Conservation (phyloP, 2,797 vertebrate genomes). For the Peromyscus melanophrys region DNA sequence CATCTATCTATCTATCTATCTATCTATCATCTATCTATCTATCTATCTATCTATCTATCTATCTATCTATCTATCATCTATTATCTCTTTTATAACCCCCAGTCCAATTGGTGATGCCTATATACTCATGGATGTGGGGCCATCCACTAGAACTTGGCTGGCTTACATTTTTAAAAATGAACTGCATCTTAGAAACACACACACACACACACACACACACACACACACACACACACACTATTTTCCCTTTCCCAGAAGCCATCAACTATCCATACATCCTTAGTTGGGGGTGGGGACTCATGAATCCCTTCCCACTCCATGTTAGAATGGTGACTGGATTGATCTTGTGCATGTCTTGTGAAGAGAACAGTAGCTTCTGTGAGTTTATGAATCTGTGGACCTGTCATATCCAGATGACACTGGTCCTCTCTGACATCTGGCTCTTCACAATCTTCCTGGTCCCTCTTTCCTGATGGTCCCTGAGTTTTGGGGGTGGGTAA, state of each 20-base stretch:
- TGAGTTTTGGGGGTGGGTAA: neutral
- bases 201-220: neutral
- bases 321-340: neutral
- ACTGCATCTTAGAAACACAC: neutral
- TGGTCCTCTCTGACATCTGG: neutral
- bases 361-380: neutral
- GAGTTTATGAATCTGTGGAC: neutral
- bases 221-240: no score
- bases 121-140: no score
- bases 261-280: neutral
- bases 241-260: neutral
- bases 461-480: neutral
- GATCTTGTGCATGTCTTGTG: neutral
- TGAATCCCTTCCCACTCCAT: no score
- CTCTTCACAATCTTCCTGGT: neutral
- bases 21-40: neutral
- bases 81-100: neutral
- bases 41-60: neutral
- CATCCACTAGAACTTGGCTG: neutral
- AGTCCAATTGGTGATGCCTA: neutral
- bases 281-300: neutral
- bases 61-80: neutral
- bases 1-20: no score
- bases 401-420: neutral
- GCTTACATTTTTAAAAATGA: neutral